A percentile compares a stretch with the other conserved stretches of the same genome.
phyloP scores from a whole-genome alignment of 1,140 invertebrate genomes.

The Orchestia grillus region DNA sequence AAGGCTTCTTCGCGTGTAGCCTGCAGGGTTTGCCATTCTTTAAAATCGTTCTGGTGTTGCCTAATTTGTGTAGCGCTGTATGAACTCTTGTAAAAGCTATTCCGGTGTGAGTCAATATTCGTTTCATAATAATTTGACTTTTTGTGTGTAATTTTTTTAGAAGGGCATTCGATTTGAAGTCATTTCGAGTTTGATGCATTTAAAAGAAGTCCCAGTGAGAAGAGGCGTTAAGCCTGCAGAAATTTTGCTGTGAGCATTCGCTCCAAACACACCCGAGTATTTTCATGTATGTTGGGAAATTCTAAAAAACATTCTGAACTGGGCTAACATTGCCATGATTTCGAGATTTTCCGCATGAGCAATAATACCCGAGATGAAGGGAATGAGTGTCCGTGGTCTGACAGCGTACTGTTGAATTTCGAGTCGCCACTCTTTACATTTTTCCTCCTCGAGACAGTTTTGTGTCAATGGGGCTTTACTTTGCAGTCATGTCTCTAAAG shows the following conservation, averaged over 20 bases:
- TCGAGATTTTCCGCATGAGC: not conserved
- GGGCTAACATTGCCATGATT: not conserved
- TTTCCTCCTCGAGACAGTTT: conserved; percentile 1
- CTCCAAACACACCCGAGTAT: not conserved
- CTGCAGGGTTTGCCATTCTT: not conserved
- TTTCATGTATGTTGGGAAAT: not conserved
- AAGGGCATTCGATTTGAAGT: not conserved
- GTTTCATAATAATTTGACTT: not conserved
- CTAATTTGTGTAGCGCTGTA: not conserved
- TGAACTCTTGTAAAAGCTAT: not conserved
- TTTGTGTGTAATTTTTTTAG: not conserved
- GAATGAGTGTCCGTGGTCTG: conserved; percentile 21
- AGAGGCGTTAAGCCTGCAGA: not conserved
- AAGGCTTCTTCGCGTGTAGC: not conserved
- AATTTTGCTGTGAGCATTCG: not conserved
- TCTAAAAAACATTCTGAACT: not conserved
- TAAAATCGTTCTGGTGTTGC: not conserved
- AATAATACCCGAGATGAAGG: not conserved
- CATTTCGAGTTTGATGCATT: not conserved
- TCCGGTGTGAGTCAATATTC: not conserved
- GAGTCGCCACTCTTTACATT: not conserved
- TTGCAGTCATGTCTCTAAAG: not conserved
- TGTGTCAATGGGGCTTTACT: conserved; percentile 23
- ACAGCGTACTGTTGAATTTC: conserved; percentile 19
- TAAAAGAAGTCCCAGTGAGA: not conserved